Percentiles rank a stretch among this genome's conserved stretches.
These are phyloP conservation scores for Diplolepis rosae DNA, from an alignment of 2,888 invertebrate genomes.

Conservation along the genomic window DNA sequence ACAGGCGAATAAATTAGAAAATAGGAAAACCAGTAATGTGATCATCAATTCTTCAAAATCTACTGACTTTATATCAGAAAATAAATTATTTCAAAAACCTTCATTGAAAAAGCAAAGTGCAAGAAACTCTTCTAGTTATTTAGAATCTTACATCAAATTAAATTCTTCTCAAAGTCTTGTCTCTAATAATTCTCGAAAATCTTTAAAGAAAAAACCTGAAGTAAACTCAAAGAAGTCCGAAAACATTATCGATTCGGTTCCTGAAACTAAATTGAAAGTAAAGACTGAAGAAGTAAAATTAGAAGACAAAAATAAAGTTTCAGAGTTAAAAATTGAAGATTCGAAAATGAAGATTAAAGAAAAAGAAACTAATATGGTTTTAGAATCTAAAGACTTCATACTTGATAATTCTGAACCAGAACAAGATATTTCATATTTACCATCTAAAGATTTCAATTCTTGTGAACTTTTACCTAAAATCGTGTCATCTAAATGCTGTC, in stretches of 20 bases:
- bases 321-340: not conserved
- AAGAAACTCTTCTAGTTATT: not conserved
- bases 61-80: not conserved
- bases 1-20: not conserved
- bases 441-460: not conserved
- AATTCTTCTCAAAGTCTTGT: constrained; percentile 1
- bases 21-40: not conserved
- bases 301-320: not conserved
- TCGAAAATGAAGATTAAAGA: not conserved
- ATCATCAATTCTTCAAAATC: not conserved
- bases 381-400: not conserved
- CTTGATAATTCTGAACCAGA: not conserved
- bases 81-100: not conserved
- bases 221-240: not conserved
- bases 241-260: not conserved
- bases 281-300: not conserved
- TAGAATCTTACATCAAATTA: constrained; percentile 1
- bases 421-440: not conserved
- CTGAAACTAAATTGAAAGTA: not conserved
- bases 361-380: not conserved
- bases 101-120: constrained; percentile 4
- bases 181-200: not conserved
- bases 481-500: constrained; percentile 9
- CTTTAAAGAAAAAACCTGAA: not conserved
- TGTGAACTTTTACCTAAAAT: not conserved